Conservation (phyloP, 2,888 invertebrate species). For the Ctena decussata region DNA sequence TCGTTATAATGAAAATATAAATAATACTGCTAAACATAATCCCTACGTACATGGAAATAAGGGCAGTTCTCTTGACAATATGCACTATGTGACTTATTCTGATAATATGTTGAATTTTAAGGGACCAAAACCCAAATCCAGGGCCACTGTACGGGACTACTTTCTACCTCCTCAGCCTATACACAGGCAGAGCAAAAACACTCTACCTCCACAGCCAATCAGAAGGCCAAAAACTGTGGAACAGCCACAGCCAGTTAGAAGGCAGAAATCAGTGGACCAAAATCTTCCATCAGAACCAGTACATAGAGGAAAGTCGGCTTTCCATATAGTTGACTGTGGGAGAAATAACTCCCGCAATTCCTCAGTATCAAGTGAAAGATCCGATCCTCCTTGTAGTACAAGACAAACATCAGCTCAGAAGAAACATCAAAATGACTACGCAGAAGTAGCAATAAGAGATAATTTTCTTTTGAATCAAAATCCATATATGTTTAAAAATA, state of each 20-base stretch:
- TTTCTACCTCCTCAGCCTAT: conserved; percentile 67
- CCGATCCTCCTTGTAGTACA: neutral
- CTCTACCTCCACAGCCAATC: conserved; percentile 69
- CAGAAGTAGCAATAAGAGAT: conserved; percentile 64
- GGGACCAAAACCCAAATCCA: conserved; percentile 49
- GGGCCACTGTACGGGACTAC: conserved; percentile 61
- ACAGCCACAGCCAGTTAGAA: conserved; percentile 60
- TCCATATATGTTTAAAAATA: conserved; percentile 50
- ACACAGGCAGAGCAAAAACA: conserved; percentile 46
- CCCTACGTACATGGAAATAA: conserved; percentile 33
- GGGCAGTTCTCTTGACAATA: conserved; percentile 37
- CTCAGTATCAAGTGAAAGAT: conserved; percentile 43
- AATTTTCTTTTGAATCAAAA: conserved; percentile 67
- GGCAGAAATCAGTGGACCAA: conserved; percentile 38
- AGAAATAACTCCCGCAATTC: conserved; percentile 47
- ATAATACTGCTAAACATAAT: conserved; percentile 27
- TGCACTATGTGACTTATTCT: conserved; percentile 61
- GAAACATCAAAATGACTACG: conserved; percentile 33
- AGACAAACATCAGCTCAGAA: neutral
- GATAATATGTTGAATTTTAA: conserved; percentile 58
- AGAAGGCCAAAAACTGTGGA: conserved; percentile 43
- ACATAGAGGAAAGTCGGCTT: conserved; percentile 68
- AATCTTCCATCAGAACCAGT: conserved; percentile 64
- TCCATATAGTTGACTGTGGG: conserved; percentile 65
- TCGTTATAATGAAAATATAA: conserved; percentile 9